Evolutionary conservation across 2,113 vertebrate species (phyloP).

Genomic region (Pipra filicauda): DNA sequence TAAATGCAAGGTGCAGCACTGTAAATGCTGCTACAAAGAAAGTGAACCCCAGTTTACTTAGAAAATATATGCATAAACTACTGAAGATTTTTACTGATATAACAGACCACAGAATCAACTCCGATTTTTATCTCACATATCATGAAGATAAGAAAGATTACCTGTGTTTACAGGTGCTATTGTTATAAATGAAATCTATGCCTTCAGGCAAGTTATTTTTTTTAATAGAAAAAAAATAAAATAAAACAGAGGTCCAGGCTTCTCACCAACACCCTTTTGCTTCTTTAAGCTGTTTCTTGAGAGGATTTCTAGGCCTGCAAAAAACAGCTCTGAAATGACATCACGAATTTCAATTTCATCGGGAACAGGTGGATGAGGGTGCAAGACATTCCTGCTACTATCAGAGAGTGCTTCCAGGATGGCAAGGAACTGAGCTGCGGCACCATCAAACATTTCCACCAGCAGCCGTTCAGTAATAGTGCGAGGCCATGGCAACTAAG

Average conservation of each 20-base stretch:
- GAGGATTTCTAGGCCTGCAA: slow-evolving; percentile 86
- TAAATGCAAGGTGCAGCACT: background rate
- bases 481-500: slow-evolving; percentile 81
- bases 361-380: slow-evolving; percentile 64
- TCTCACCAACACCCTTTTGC: background rate
- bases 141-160: background rate
- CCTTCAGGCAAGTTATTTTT: background rate
- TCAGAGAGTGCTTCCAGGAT: slow-evolving; percentile 87
- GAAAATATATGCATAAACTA: background rate
- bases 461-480: slow-evolving; percentile 79
- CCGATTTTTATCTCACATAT: background rate
- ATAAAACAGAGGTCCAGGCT: background rate
- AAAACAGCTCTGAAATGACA: slow-evolving; percentile 84
- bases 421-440: slow-evolving; percentile 83
- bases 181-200: background rate
- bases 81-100: background rate
- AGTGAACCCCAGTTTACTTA: background rate
- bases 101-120: background rate
- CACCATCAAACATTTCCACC: slow-evolving; percentile 81
- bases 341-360: slow-evolving; percentile 79
- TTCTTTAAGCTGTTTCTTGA: slow-evolving; percentile 74
- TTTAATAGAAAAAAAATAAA: background rate
- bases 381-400: slow-evolving; percentile 68
- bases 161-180: background rate
- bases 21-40: background rate